Evolutionary conservation across 1,140 invertebrate species (phyloP).

Genomic region (Anastrepha obliqua): DNA sequence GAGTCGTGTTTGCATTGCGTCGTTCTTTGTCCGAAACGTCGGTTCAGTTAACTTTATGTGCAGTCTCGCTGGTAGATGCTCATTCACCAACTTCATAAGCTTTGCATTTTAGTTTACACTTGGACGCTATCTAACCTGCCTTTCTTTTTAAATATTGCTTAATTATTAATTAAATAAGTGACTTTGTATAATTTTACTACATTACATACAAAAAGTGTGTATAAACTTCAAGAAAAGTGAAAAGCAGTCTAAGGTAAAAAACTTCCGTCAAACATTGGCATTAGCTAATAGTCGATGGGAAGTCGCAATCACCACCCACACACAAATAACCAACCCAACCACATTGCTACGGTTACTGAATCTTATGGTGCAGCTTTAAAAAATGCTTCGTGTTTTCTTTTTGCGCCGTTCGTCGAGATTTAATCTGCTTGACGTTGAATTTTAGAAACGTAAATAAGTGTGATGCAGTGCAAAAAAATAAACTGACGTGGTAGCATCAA

Average conservation of each 20-base stretch:
- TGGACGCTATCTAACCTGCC: background rate
- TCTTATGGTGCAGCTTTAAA: conserved; percentile 8
- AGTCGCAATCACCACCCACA: background rate
- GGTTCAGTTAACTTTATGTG: conserved; percentile 29
- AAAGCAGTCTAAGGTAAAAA: background rate
- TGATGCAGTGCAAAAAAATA: background rate
- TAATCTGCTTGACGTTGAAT: background rate
- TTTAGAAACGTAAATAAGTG: background rate
- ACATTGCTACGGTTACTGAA: background rate
- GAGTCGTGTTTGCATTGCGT: background rate
- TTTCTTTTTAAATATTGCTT: conserved; percentile 8
- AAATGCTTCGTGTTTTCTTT: background rate
- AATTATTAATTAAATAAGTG: too few relatives aligned
- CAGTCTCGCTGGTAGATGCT: background rate
- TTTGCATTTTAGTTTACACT: background rate
- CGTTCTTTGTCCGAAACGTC: conserved; percentile 23
- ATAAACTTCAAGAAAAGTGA: background rate
- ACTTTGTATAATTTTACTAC: background rate
- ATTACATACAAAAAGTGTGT: background rate
- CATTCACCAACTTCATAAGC: background rate
- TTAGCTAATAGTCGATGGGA: background rate
- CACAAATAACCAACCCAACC: background rate
- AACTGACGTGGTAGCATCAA: background rate
- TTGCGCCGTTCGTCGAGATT: background rate
- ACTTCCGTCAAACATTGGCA: background rate